Conservation (phyloP, 2,888 invertebrate genomes). For the Brachypalpus laphriformis region DNA sequence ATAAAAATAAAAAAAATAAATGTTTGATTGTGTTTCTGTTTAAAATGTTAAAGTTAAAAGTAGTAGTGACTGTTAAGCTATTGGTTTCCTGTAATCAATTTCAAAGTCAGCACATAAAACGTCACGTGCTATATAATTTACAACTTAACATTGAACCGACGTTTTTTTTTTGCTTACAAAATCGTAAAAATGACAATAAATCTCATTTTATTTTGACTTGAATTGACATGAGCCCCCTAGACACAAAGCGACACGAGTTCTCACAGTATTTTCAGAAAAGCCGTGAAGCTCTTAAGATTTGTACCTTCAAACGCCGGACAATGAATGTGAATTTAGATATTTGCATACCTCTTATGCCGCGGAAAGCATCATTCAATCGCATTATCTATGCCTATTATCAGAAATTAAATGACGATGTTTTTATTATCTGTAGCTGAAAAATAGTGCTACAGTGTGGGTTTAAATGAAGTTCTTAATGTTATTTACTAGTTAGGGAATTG, state of each 20-base stretch:
- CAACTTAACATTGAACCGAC: background rate
- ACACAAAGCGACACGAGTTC: background rate
- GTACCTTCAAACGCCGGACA: background rate
- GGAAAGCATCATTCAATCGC: background rate
- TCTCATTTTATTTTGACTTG: background rate
- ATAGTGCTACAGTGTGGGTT: too few species aligned
- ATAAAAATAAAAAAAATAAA: too few species aligned
- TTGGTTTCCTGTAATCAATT: background rate
- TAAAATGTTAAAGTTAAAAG: too few species aligned
- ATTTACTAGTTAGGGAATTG: too few species aligned
- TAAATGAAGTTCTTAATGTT: too few species aligned
- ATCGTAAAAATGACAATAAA: background rate
- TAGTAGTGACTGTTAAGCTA: too few species aligned
- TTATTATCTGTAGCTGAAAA: too few species aligned
- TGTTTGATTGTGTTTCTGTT: too few species aligned
- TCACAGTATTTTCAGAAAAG: background rate
- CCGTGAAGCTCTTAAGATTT: background rate
- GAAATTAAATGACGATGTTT: too few species aligned
- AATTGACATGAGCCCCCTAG: background rate
- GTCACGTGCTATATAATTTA: background rate
- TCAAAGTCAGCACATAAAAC: background rate
- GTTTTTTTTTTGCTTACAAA: background rate
- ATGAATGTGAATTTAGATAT: too few species aligned
- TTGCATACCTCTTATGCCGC: background rate
- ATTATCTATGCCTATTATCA: background rate